Percentiles rank a stretch among this genome's conserved stretches.
phyloP scores from a whole-genome alignment of 2,113 vertebrate species.

The Syrrhaptes paradoxus region DNA sequence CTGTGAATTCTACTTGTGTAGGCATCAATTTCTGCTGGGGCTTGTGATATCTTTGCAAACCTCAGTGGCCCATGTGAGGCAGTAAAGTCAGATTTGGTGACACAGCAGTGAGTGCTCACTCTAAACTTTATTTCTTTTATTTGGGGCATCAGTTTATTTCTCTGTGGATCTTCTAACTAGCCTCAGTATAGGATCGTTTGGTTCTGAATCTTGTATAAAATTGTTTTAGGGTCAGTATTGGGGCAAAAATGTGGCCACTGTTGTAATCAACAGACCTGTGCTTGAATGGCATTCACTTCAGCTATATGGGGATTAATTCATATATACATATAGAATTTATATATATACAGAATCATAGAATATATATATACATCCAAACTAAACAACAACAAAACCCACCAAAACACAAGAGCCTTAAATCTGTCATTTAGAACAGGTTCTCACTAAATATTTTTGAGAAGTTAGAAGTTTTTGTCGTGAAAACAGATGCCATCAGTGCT shows the following conservation, averaged over 20 bases:
- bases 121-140: background rate
- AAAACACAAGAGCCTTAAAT: background rate
- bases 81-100: background rate
- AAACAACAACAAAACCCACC: background rate
- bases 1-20: background rate
- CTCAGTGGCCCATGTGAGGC: background rate
- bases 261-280: background rate
- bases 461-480: background rate
- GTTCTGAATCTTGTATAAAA: background rate
- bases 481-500: background rate
- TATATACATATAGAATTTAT: too few relatives aligned
- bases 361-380: accelerated
- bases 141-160: background rate
- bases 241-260: background rate
- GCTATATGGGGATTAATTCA: background rate
- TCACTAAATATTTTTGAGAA: background rate
- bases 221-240: background rate
- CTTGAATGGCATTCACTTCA: background rate
- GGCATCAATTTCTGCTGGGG: background rate
- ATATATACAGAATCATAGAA: too few relatives aligned
- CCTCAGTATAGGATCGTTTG: background rate
- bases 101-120: background rate
- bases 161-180: background rate
- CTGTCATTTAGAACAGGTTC: background rate
- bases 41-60: background rate